These are phyloP conservation scores for Paragorgia papillata DNA, from an alignment of 92 coral and sea anemone species.

Conservation along the genomic window DNA sequence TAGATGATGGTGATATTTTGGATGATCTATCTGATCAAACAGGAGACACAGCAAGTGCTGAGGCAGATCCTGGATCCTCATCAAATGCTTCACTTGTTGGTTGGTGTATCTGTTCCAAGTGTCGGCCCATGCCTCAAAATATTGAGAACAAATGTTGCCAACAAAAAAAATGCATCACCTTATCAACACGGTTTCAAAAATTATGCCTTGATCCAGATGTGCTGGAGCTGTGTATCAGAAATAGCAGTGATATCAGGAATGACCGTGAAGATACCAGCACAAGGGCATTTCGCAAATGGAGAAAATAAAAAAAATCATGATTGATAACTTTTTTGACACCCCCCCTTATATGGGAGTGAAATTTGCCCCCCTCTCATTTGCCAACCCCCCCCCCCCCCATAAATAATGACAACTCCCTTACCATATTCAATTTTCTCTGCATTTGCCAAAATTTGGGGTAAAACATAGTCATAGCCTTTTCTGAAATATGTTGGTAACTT, in stretches of 20 bases:
- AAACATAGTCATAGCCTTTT: too few species aligned
- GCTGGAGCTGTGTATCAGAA: conserved; percentile 40
- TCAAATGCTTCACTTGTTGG: not conserved
- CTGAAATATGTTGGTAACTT: too few species aligned
- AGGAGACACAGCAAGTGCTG: too few species aligned
- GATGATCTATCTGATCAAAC: too few species aligned
- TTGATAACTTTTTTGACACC: conserved; percentile 28
- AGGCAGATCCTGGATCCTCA: not conserved
- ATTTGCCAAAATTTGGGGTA: too few species aligned
- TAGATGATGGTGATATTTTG: too few species aligned
- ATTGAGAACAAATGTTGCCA: conserved; percentile 58
- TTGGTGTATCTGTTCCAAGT: conserved; percentile 61
- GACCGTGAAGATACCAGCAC: conserved; percentile 60
- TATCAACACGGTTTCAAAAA: conserved; percentile 32
- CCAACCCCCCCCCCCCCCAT: too few species aligned
- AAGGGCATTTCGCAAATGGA: conserved; percentile 58
- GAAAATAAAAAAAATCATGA: conserved; percentile 39
- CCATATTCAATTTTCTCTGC: too few species aligned
- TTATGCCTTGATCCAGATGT: conserved; percentile 66
- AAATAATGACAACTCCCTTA: too few species aligned
- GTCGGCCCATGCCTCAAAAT: conserved; percentile 49
- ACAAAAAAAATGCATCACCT: conserved; percentile 44
- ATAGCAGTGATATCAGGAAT: conserved; percentile 50
- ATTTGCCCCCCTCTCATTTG: conserved; percentile 4
- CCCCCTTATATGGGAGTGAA: conserved; percentile 21